Conservation (phyloP, 2,797 vertebrate genomes). For the Sciaenops ocellatus region DNA sequence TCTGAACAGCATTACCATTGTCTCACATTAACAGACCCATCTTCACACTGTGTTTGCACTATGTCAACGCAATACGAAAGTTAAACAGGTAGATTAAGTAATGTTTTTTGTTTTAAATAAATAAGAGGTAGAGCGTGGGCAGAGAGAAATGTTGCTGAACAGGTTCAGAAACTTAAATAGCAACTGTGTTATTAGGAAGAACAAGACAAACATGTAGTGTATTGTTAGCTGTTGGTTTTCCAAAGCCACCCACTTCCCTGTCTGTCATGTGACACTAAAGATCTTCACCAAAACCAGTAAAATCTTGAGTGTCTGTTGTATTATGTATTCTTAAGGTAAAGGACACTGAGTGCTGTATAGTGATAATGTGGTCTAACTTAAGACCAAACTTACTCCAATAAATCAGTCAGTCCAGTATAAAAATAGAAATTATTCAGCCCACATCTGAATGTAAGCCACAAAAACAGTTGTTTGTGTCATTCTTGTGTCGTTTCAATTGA, state of each 20-base stretch:
- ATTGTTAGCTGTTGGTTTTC: neutral
- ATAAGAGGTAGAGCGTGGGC: too few relatives aligned
- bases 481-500: neutral
- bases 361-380: neutral
- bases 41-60: neutral
- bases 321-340: neutral
- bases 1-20: neutral
- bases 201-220: neutral
- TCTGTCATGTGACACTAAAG: neutral
- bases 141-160: constrained; percentile 8
- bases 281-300: neutral
- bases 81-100: neutral
- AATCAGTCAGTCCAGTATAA: too few relatives aligned
- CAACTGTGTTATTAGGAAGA: neutral
- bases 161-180: constrained; percentile 1
- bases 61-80: neutral
- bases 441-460: neutral
- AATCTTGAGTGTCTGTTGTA: neutral
- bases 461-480: neutral
- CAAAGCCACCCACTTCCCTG: neutral
- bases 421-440: neutral
- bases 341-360: neutral
- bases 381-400: too few relatives aligned
- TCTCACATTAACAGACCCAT: neutral
- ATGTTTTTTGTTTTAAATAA: neutral